A percentile compares a stretch with the other conserved stretches of the same genome.
Evolutionary conservation across 1,140 invertebrate genomes (phyloP).

Genomic region (Caenorhabditis latens): DNA sequence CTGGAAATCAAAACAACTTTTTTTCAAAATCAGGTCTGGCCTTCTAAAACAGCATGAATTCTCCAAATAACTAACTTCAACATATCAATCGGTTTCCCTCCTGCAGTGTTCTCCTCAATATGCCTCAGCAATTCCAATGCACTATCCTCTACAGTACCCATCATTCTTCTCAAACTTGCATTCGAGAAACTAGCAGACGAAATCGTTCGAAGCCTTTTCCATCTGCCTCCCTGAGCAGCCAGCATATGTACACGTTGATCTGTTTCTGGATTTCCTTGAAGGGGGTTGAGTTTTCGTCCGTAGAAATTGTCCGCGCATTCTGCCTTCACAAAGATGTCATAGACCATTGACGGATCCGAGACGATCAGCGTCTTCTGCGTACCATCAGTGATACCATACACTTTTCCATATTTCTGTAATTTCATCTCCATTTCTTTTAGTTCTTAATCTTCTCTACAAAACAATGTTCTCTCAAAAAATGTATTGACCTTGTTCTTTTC

Average conservation of each 20-base stretch:
- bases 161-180: conserved; percentile 77
- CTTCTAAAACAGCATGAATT: too few species aligned
- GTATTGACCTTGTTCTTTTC: neutral
- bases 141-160: conserved; percentile 52
- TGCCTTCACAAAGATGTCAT: conserved; percentile 78
- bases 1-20: neutral
- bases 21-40: neutral
- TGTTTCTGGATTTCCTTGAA: conserved; percentile 58
- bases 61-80: neutral
- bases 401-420: conserved; percentile 25
- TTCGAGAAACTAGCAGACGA: conserved; percentile 78
- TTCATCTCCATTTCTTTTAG: neutral
- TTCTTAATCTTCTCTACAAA: too few species aligned
- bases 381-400: conserved; percentile 8
- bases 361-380: conserved; percentile 71
- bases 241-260: conserved; percentile 66
- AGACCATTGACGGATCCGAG: conserved; percentile 76
- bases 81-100: conserved; percentile 27
- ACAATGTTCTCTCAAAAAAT: too few species aligned
- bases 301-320: conserved; percentile 78
- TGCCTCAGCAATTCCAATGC: conserved; percentile 23
- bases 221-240: conserved; percentile 67
- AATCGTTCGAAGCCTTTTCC: conserved; percentile 78
- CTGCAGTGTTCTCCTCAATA: conserved; percentile 14
- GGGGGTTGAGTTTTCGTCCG: conserved; percentile 76